phyloP scores from a whole-genome alignment of 2,797 vertebrate species.

The Natrix natrix region DNA sequence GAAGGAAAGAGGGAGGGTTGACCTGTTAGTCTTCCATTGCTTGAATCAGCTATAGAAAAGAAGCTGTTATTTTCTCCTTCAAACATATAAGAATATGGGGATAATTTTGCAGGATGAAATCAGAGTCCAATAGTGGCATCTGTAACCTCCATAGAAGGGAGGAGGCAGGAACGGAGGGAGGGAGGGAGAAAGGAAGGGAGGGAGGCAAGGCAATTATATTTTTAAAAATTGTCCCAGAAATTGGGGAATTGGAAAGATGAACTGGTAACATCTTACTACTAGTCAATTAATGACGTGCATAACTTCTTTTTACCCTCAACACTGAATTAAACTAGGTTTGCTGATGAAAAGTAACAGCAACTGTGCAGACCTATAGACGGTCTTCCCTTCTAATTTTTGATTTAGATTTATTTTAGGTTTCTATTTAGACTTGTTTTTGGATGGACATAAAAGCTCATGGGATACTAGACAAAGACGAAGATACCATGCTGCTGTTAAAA shows the following conservation, averaged over 20 bases:
- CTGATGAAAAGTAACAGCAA: conserved; percentile 8
- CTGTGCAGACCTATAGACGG: not conserved
- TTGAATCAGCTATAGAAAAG: not conserved
- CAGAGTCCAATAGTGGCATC: not conserved
- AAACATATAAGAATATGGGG: not conserved
- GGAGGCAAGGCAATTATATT: too few species aligned
- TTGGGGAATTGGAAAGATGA: not conserved
- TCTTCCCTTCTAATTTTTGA: not conserved
- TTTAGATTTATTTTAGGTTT: too few species aligned
- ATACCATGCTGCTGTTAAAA: not conserved
- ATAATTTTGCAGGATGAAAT: not conserved
- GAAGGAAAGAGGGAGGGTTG: not conserved
- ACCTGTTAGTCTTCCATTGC: not conserved
- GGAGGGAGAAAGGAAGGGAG: too few species aligned
- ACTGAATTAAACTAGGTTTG: conserved; percentile 10
- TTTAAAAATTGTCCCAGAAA: not conserved
- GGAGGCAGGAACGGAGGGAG: too few species aligned
- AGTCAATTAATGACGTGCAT: not conserved
- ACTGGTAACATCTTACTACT: not conserved
- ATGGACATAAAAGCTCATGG: not conserved
- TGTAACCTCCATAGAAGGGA: not conserved
- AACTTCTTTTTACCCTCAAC: too few species aligned
- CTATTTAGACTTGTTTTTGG: not conserved
- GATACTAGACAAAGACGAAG: not conserved
- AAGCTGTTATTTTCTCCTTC: not conserved